Percentiles rank a stretch among this genome's conserved stretches.
These are phyloP conservation scores for Latrodectus hesperus DNA, from an alignment of 2,888 invertebrate genomes.

Conservation along the genomic window DNA sequence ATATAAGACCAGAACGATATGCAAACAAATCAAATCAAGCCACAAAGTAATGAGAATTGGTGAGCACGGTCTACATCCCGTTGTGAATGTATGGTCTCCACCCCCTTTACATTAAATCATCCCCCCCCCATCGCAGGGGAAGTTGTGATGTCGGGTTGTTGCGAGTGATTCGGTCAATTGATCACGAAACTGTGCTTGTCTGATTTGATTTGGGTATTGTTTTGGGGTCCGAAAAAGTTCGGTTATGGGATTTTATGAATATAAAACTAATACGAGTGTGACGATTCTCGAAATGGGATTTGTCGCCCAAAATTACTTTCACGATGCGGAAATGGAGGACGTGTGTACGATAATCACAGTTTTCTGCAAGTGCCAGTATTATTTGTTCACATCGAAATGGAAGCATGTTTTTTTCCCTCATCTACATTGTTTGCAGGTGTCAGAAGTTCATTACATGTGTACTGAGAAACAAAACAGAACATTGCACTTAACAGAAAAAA, in stretches of 20 bases:
- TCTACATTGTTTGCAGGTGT: too few relatives aligned
- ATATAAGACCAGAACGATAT: background rate
- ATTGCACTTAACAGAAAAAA: too few relatives aligned
- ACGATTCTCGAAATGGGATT: background rate
- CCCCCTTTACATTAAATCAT: background rate
- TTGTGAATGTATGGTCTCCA: background rate
- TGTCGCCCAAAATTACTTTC: background rate
- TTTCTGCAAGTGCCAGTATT: too few relatives aligned
- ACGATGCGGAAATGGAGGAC: background rate
- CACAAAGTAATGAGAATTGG: slow-evolving; percentile 39
- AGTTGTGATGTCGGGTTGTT: slow-evolving; percentile 1
- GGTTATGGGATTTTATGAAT: too few relatives aligned
- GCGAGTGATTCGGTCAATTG: slow-evolving; percentile 40
- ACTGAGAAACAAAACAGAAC: too few relatives aligned
- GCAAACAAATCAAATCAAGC: slow-evolving; percentile 43
- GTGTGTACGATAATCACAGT: background rate
- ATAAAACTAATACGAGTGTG: too few relatives aligned
- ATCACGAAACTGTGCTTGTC: slow-evolving; percentile 21
- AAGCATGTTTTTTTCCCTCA: too few relatives aligned
- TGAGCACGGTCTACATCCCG: background rate
- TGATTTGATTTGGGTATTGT: slow-evolving; percentile 31
- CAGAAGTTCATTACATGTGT: too few relatives aligned
- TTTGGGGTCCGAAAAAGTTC: slow-evolving; percentile 3
- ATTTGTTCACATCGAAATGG: too few relatives aligned
- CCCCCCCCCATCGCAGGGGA: background rate